Evolutionary conservation across 2,113 vertebrate genomes (phyloP).

Genomic region (Anser cygnoides): DNA sequence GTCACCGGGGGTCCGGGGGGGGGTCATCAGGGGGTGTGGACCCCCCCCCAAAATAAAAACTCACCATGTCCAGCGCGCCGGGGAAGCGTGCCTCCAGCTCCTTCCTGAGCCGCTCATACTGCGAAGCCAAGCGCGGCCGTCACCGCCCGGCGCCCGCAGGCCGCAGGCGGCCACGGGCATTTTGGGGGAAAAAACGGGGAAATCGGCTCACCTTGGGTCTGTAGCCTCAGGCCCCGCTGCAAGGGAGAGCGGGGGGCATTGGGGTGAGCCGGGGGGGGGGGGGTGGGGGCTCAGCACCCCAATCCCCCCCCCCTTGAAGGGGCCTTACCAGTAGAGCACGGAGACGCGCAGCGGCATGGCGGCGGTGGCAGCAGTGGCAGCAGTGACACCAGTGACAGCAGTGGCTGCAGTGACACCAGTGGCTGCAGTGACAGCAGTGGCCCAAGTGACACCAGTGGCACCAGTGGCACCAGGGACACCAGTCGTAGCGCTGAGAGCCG

Average conservation of each 20-base stretch:
- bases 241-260: neutral
- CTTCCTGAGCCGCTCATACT: constrained; percentile 72
- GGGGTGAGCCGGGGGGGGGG: too few relatives aligned
- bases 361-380: neutral
- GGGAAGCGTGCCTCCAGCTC: constrained; percentile 72
- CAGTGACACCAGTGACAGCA: too few relatives aligned
- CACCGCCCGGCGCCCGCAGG: too few relatives aligned
- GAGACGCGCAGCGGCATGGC: neutral
- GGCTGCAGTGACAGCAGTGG: too few relatives aligned
- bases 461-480: too few relatives aligned
- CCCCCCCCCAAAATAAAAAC: neutral
- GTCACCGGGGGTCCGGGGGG: neutral
- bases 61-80: constrained; percentile 65
- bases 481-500: too few relatives aligned
- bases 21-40: too few relatives aligned
- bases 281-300: too few relatives aligned
- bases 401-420: too few relatives aligned
- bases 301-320: neutral
- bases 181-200: neutral
- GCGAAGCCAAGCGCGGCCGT: neutral
- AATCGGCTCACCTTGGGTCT: constrained; percentile 20
- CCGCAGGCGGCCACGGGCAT: too few relatives aligned
- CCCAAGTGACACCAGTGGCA: neutral
- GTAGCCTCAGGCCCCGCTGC: constrained; percentile 58
- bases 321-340: constrained; percentile 2